Evolutionary conservation across 1,140 invertebrate species (phyloP).

Genomic region (Drosophila dunni): DNA sequence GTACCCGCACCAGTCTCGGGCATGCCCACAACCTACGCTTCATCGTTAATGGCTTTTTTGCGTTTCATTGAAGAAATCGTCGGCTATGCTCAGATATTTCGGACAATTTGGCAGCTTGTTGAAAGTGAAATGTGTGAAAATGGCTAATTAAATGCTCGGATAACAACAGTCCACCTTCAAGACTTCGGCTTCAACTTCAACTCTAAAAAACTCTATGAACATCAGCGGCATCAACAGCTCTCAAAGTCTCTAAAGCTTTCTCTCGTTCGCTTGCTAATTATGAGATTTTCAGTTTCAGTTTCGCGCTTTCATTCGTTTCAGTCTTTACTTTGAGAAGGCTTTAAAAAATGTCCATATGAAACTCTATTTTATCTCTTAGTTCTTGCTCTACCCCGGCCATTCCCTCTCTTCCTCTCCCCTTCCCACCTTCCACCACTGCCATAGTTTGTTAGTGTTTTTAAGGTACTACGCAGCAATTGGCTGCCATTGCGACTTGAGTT

Average conservation of each 20-base stretch:
- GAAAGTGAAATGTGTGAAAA: conserved; percentile 83
- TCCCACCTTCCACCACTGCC: conserved; percentile 31
- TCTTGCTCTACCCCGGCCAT: conserved; percentile 6
- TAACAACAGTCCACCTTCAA: conserved; percentile 27
- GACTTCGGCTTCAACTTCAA: too few relatives aligned
- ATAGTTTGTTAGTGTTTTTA: too few relatives aligned
- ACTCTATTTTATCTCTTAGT: conserved; percentile 33
- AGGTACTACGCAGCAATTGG: conserved; percentile 71
- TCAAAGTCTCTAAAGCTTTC: background rate
- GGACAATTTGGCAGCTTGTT: conserved; percentile 79
- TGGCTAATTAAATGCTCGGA: conserved; percentile 77
- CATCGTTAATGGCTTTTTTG: conserved; percentile 79
- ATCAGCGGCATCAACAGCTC: background rate
- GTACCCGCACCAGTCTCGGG: too few relatives aligned
- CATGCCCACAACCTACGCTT: conserved; percentile 62
- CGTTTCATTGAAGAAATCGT: conserved; percentile 72
- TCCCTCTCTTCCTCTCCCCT: conserved; percentile 7
- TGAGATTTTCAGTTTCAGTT: conserved; percentile 42
- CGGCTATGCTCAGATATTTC: conserved; percentile 43
- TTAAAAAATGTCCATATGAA: conserved; percentile 3
- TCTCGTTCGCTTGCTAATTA: conserved; percentile 49
- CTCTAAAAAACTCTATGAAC: background rate
- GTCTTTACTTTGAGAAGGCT: too few relatives aligned
- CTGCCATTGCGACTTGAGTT: conserved; percentile 66
- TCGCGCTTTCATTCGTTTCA: conserved; percentile 15